Conservation (phyloP, 2,113 vertebrate species). For the Ciconia stormi region DNA sequence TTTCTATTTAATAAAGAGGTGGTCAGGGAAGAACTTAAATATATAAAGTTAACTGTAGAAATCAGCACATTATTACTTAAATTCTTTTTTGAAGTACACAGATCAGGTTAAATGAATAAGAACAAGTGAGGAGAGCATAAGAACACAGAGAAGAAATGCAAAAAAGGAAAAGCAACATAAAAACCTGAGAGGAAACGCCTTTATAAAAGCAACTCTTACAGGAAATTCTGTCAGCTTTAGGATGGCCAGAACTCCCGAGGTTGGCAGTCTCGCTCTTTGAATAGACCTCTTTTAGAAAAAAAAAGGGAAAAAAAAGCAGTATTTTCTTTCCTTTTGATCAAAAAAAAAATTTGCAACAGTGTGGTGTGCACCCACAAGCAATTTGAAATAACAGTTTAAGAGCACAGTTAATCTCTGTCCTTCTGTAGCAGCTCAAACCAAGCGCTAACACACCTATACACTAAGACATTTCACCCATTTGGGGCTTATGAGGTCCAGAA, state of each 20-base stretch:
- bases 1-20: not conserved
- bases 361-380: not conserved
- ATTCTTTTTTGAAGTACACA: not conserved
- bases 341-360: not conserved
- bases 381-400: not conserved
- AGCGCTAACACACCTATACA: not conserved
- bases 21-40: not conserved
- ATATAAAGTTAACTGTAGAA: not conserved
- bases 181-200: not conserved
- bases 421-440: not conserved
- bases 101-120: not conserved
- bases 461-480: not conserved
- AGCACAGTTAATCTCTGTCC: not conserved
- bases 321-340: not conserved
- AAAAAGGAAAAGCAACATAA: not conserved
- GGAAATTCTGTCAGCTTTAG: conserved; percentile 12
- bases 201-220: not conserved
- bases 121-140: not conserved
- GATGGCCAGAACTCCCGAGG: not conserved
- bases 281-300: not conserved
- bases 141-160: not conserved
- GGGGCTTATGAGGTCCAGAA: not conserved
- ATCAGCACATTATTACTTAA: not conserved
- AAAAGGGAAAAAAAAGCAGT: not conserved
- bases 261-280: not conserved